Evolutionary conservation across 2,888 invertebrate genomes (phyloP), one percentile per base, ranked within the genome.

Genomic region (Agonopterix subpropinquella): DNA sequence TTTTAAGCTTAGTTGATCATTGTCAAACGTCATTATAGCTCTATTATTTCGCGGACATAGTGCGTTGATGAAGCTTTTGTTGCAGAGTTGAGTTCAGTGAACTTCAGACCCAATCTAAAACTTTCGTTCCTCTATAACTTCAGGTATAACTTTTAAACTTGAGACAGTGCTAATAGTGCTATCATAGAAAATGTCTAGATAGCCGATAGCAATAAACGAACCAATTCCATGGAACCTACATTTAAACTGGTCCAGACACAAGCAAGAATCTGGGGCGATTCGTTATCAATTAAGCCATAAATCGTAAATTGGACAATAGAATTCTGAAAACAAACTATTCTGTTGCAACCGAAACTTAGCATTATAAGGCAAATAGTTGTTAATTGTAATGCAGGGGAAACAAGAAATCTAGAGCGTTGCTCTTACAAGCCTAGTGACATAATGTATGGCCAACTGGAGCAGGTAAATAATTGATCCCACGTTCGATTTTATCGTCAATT

Each of bases 381-480:
- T 74, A 71, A 73, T 73, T 73, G 72, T 63, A 65, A 65, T 61
- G 56, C 57, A 53, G 61, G 62, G 62, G 66, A 49, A 47, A 41
- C 49, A 8, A 52, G 39, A 64, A 70, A 79, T 71, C 69, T 73
- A 61, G 78, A 67, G 52, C 76, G 61, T 45, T 66, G 67, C 54
- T 70, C 68, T 73, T 58, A 53, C 53, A 51, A 28, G 28, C 28
- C 28, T 50, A 59, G 64, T 78, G 74, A 80, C 76, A 77, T 80
- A 76, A 78, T 58, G 10, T 11, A 13, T 11, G 60, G 56, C 58
- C 64, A 56, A 77, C 62, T 71, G 68, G 65, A 73, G 61, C 77
- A 70, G 62, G 61, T 76, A 65, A 75, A 77, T 81, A 76, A 81
- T 82, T 77, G 73, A 78, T 86, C 84, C 77, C 83, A 85, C 85